A percentile compares a stretch with the other conserved stretches of the same genome.
phyloP scores from a whole-genome alignment of 1,140 invertebrate species.

The Neodiprion fabricii region DNA sequence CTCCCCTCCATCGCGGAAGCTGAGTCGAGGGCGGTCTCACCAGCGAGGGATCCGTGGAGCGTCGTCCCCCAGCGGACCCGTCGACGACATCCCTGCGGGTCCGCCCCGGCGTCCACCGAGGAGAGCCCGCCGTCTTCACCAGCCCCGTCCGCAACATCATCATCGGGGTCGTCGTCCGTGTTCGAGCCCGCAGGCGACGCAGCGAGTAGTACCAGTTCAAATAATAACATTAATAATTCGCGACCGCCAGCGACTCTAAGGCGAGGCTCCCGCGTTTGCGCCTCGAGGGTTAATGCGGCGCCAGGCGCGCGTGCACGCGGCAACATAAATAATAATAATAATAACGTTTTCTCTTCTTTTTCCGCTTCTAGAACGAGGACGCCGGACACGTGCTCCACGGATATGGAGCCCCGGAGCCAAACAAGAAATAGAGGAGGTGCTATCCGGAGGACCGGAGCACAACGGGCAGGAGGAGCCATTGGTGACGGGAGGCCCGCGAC shows the following conservation, averaged over 20 bases:
- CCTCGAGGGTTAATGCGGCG: background rate
- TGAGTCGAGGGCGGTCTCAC: no score
- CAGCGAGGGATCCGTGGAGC: no score
- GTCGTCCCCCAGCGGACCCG: no score
- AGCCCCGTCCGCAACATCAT: background rate
- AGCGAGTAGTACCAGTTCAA: no score
- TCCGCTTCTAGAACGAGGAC: background rate
- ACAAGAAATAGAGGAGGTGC: background rate
- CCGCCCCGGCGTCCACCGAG: no score
- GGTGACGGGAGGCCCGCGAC: background rate
- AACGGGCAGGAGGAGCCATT: background rate
- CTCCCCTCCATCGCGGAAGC: no score
- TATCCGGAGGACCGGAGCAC: background rate
- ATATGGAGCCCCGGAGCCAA: background rate
- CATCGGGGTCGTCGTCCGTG: background rate
- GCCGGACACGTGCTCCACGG: background rate
- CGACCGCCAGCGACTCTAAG: background rate
- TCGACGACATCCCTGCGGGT: no score
- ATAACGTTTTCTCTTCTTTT: background rate
- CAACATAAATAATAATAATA: background rate
- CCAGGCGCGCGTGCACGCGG: background rate
- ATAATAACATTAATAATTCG: no score
- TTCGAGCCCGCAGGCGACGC: background rate
- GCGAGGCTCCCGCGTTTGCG: background rate
- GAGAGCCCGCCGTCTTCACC: no score